Percentiles rank a stretch among this genome's conserved stretches.
Evolutionary conservation across 2,797 vertebrate genomes (phyloP).

Genomic region (Propithecus perrieri): DNA sequence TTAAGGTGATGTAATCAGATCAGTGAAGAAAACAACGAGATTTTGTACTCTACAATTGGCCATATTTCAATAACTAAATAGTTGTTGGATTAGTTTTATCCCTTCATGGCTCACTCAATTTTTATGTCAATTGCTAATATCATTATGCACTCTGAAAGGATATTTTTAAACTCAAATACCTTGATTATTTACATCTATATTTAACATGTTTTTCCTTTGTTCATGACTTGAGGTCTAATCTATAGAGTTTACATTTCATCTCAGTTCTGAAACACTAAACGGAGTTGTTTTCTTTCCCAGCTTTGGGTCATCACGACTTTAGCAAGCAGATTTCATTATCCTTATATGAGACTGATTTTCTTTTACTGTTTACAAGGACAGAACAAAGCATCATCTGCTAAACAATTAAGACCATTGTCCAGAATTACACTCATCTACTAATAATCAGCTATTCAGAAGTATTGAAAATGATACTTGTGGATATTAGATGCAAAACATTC

Average conservation of each 20-base stretch:
- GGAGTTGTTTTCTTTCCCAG: not conserved
- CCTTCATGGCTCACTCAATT: not conserved
- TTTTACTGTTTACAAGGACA: not conserved
- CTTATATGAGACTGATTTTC: not conserved
- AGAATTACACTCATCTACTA: no score
- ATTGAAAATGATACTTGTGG: not conserved
- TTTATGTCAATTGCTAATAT: not conserved
- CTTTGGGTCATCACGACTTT: not conserved
- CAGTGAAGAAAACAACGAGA: slow-evolving; percentile 14
- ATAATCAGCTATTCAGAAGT: not conserved
- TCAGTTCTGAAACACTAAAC: slow-evolving; percentile 4
- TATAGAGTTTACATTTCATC: not conserved
- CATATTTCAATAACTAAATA: slow-evolving; percentile 13
- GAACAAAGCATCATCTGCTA: not conserved
- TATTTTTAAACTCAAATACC: not conserved
- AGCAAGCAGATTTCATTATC: not conserved
- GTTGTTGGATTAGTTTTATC: not conserved
- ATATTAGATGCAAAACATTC: not conserved
- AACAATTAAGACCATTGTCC: not conserved
- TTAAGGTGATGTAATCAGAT: slow-evolving; percentile 8
- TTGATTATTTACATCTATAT: not conserved
- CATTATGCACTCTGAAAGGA: not conserved
- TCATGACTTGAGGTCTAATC: not conserved
- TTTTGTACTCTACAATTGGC: not conserved
- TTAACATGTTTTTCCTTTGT: not conserved